Evolutionary conservation across 2,113 vertebrate genomes (phyloP), one percentile per base, ranked within the genome.

Genomic region (Lophotis ruficrista): DNA sequence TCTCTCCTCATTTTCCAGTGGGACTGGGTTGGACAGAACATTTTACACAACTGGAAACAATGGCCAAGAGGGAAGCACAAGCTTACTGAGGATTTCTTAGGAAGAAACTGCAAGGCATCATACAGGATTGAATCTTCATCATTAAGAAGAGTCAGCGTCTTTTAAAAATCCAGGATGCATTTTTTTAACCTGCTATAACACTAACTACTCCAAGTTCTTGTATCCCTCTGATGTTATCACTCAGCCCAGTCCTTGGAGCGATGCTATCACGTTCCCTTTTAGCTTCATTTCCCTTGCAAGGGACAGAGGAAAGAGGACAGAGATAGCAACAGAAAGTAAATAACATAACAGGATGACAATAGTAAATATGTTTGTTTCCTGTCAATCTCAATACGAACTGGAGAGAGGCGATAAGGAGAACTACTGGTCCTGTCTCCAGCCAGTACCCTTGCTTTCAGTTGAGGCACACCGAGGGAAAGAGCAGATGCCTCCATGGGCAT

Each of bases 351-450:
- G 33, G 12, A 57, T 68, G 6, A 27, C 85, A 66, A 72, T 90
- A 96, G 82, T 93, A 96, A 96, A 96, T 94, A 57, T 28, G 61
- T 90, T 93, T 87, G 17, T 94, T 94, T 86, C 96, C 93, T 95
- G 70, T 58, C 53, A 61, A 45, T 82, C 61, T 65, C 70, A 82
- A 10, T 33, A 70, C 73, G 72, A 85, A 90, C 83, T 90, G 93
- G 57, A 84, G 31, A 50, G 58, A 84, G 37, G 54, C 3, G 83
- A 92, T 95, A 94, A 92, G 88, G 18, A 77, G 33, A 89, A n/a
- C 33, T 38, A 35, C 48, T 45, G 14, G 51, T 65, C n/a, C 58
- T 58, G 47, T 21, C 13, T 78, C 51, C 83, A 82, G 7, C 9
- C 1, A 1, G 22, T 30, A 22, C 21, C 23, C 25, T 56, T 75